Conservation (phyloP, 1,140 invertebrate genomes). For the Anoplolepis gracilipes region DNA sequence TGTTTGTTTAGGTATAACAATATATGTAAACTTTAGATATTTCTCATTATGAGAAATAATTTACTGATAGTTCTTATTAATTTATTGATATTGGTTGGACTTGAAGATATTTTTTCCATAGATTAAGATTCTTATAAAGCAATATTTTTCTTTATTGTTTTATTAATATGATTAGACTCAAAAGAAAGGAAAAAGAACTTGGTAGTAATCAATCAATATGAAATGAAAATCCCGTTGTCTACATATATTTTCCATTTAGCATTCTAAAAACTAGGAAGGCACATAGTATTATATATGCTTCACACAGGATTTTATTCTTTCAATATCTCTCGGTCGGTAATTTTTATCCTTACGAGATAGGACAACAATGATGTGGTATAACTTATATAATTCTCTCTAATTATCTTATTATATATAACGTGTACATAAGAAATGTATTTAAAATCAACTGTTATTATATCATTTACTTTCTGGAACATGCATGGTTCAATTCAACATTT, state of each 20-base stretch:
- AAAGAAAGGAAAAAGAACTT: slow-evolving; percentile 31
- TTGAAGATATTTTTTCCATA: slow-evolving; percentile 9
- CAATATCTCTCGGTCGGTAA: slow-evolving; percentile 48
- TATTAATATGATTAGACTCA: neutral
- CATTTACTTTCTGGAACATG: slow-evolving; percentile 38
- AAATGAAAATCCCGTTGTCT: slow-evolving; percentile 21
- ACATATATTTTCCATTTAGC: slow-evolving; percentile 12
- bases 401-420: slow-evolving; percentile 56
- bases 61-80: slow-evolving; percentile 20
- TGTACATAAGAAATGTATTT: slow-evolving; percentile 56
- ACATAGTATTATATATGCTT: slow-evolving; percentile 51
- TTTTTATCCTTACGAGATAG: slow-evolving; percentile 55
- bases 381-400: slow-evolving; percentile 56
- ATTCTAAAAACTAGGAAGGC: slow-evolving; percentile 42
- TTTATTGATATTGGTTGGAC: slow-evolving; percentile 37
- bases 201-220: neutral
- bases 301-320: slow-evolving; percentile 68
- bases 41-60: slow-evolving; percentile 27
- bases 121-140: slow-evolving; percentile 10
- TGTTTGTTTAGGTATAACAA: slow-evolving; percentile 29
- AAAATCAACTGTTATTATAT: slow-evolving; percentile 46
- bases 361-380: slow-evolving; percentile 65
- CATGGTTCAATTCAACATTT: slow-evolving; percentile 21
- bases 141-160: slow-evolving; percentile 8
- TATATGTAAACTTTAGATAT: slow-evolving; percentile 25